Evolutionary conservation across 2,113 vertebrate genomes (phyloP), one percentile per base, ranked within the genome.

Genomic region (Edolisoma coerulescens): DNA sequence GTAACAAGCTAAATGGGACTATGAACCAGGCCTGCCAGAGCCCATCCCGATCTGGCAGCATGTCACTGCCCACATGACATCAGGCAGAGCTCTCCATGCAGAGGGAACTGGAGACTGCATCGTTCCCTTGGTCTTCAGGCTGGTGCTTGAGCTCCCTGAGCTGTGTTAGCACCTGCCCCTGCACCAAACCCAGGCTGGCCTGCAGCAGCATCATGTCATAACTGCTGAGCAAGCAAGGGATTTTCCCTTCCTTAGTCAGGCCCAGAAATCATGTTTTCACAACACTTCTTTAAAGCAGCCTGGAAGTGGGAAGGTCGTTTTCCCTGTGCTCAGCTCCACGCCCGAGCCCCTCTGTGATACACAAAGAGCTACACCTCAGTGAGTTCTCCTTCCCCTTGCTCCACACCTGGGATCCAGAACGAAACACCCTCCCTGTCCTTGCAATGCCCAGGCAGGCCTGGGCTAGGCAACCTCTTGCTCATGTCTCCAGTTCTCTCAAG

Each of bases 401-500:
- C 57, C 41, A 49, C 41, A n/a, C 20, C 26, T 32, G 28, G 49
- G 19, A 75, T 28, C 20, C 4, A 9, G 54, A 61, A 23, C 2
- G 3, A 35, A 81, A 35, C 80, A 76, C 32, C 45, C 22, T 80
- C 59, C 41, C 53, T 8, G 2, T 24, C 69, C 69, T 15, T 39
- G 37, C 83, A 82, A 20, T 47, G 35, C 60, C 88, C 23, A 27
- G 30, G 41, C 18, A 23, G 69, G 53, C 57, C 54, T 49, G 45
- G 52, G 32, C 60, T 32, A 54, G 53, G 11, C 42, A 45, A 70
- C 56, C 61, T 50, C 49, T 18, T 70, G 70, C 70, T 70, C 49
- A 12, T 0, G 0, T 45, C 57, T n/a, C 44, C 1, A 1, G 45
- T 49, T 24, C 27, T 79, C 63, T 19, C 54, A 54, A 80, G 49